These are phyloP conservation scores for Protonemura montana DNA, from an alignment of 2,888 invertebrate genomes.

Conservation along the genomic window DNA sequence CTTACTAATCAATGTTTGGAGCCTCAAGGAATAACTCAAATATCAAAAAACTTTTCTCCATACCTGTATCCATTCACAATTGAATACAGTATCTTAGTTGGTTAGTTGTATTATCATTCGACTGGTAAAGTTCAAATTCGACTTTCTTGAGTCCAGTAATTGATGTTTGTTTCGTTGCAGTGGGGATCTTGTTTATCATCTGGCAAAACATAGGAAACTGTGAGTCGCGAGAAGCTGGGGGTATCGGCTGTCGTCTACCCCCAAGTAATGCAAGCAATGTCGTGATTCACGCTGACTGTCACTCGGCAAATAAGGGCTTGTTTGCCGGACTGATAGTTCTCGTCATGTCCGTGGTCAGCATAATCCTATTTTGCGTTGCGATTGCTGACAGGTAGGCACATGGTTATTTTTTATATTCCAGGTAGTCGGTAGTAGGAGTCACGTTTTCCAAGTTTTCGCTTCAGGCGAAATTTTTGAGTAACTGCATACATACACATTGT, in stretches of 20 bases:
- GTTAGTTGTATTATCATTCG: slow-evolving; percentile 57
- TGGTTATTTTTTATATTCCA: not conserved
- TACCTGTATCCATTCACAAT: slow-evolving; percentile 83
- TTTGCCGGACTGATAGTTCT: slow-evolving; percentile 73
- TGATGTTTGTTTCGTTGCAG: slow-evolving; percentile 56
- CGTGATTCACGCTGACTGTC: slow-evolving; percentile 76
- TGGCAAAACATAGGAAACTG: slow-evolving; percentile 77
- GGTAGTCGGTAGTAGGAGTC: not conserved
- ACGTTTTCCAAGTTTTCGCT: not conserved
- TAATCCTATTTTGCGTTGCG: slow-evolving; percentile 69
- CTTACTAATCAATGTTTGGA: slow-evolving; percentile 50
- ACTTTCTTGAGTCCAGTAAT: not conserved
- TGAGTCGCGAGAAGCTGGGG: slow-evolving; percentile 55
- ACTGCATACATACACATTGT: not conserved
- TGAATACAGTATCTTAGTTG: slow-evolving; percentile 80
- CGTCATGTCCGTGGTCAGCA: slow-evolving; percentile 65
- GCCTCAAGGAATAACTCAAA: slow-evolving; percentile 51
- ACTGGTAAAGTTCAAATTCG: not conserved
- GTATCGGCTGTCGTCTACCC: slow-evolving; percentile 56
- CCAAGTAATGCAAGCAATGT: slow-evolving; percentile 60
- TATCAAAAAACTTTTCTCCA: slow-evolving; percentile 69
- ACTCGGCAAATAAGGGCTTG: slow-evolving; percentile 77
- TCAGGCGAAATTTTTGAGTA: not conserved
- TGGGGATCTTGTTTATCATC: slow-evolving; percentile 76
- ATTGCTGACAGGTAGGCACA: slow-evolving; percentile 62